Conservation (phyloP, 37 sponge, comb jelly and placozoan genomes). For the Axinella damicornis region DNA sequence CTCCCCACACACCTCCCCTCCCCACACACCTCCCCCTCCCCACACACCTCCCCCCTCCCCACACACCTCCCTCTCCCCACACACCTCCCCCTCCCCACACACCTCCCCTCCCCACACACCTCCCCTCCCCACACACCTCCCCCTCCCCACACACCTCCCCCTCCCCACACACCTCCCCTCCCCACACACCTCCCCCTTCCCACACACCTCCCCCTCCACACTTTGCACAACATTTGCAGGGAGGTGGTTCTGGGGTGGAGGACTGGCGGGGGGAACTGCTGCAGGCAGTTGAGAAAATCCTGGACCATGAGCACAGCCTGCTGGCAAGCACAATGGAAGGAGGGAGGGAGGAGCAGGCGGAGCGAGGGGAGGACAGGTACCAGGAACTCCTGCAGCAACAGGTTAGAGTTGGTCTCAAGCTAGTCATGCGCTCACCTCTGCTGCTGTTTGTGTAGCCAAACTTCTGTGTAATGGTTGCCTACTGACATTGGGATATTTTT, state of each 20-base stretch:
- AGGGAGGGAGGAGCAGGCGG: neutral
- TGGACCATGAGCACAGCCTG: slow-evolving; percentile 22
- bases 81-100: too few relatives aligned
- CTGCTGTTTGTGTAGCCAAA: too few relatives aligned
- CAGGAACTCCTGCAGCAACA: slow-evolving; percentile 11
- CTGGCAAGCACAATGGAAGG: neutral
- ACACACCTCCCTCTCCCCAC: too few relatives aligned
- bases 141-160: neutral
- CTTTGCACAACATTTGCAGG: neutral
- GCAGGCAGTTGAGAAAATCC: neutral
- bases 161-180: neutral
- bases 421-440: too few relatives aligned
- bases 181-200: neutral
- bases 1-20: too few relatives aligned
- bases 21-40: too few relatives aligned
- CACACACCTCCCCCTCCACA: neutral
- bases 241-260: slow-evolving; percentile 7
- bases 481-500: too few relatives aligned
- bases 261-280: slow-evolving; percentile 26
- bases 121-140: neutral
- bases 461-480: too few relatives aligned
- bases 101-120: too few relatives aligned
- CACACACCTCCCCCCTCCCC: too few relatives aligned
- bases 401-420: too few relatives aligned
- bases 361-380: neutral